Conservation (phyloP, 1,140 invertebrate genomes). For the Drosophila pectinifera region DNA sequence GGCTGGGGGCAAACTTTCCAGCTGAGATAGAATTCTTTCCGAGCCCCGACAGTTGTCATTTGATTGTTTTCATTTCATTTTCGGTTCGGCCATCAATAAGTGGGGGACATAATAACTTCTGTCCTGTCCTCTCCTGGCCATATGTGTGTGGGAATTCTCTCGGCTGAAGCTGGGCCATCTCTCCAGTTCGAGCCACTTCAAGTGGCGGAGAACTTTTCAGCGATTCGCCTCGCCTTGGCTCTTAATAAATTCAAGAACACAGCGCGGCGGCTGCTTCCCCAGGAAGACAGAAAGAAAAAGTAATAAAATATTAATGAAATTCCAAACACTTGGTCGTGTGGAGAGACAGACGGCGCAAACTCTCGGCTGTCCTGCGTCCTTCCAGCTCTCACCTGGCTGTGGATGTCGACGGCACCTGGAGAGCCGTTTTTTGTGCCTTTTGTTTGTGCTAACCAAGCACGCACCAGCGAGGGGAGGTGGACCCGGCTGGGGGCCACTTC, state of each 20-base stretch:
- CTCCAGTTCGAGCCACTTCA: background rate
- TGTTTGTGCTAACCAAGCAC: slow-evolving; percentile 74
- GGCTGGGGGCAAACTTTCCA: slow-evolving; percentile 39
- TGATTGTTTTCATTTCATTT: slow-evolving; percentile 79
- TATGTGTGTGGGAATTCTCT: slow-evolving; percentile 4
- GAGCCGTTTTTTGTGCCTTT: slow-evolving; percentile 66
- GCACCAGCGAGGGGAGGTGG: slow-evolving; percentile 39
- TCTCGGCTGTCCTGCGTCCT: slow-evolving; percentile 19
- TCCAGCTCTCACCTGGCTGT: slow-evolving; percentile 4
- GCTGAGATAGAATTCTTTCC: slow-evolving; percentile 36
- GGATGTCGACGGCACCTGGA: slow-evolving; percentile 60
- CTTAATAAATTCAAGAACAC: slow-evolving; percentile 79
- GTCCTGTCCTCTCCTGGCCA: background rate
- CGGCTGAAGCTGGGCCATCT: background rate
- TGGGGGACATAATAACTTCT: slow-evolving; percentile 45
- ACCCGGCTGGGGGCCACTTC: slow-evolving; percentile 65
- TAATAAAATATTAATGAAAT: slow-evolving; percentile 85
- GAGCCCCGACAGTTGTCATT: slow-evolving; percentile 66
- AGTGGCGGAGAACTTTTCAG: slow-evolving; percentile 10
- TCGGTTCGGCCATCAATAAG: slow-evolving; percentile 71
- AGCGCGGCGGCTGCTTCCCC: slow-evolving; percentile 31
- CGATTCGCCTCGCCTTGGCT: slow-evolving; percentile 37
- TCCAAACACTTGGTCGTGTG: slow-evolving; percentile 80
- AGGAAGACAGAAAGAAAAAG: slow-evolving; percentile 48
- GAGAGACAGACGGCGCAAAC: slow-evolving; percentile 33